phyloP scores from a whole-genome alignment of 2,797 vertebrate genomes.

The Pteronotus mesoamericanus region DNA sequence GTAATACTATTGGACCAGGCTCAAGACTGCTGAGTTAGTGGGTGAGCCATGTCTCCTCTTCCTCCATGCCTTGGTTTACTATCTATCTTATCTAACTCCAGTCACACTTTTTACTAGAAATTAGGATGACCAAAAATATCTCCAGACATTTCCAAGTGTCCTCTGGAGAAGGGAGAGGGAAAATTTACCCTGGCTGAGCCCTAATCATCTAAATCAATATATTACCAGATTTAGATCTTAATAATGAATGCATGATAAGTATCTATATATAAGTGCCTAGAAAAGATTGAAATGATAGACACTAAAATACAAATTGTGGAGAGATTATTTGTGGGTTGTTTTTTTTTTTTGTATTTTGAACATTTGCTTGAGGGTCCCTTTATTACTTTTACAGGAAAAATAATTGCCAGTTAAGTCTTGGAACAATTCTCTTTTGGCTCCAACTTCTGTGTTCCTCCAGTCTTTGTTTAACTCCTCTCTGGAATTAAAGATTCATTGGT shows the following conservation, averaged over 20 bases:
- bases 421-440: not conserved
- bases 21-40: not conserved
- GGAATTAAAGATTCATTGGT: not conserved
- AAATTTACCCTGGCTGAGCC: not conserved
- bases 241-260: not conserved
- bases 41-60: too few relatives aligned
- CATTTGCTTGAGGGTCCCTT: not conserved
- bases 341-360: not conserved
- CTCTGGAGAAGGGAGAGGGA: fast-evolving
- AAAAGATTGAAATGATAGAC: not conserved
- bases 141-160: not conserved
- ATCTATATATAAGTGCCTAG: not conserved
- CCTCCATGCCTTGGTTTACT: not conserved
- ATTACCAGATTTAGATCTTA: not conserved
- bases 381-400: not conserved
- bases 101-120: not conserved
- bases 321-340: not conserved
- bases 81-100: not conserved
- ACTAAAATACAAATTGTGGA: not conserved
- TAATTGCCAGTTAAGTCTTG: not conserved
- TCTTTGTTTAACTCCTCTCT: not conserved
- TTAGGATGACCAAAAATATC: not conserved
- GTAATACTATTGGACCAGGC: not conserved
- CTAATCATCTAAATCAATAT: not conserved
- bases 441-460: not conserved